phyloP scores from a whole-genome alignment of 2,113 vertebrate genomes.

The Menura novaehollandiae region DNA sequence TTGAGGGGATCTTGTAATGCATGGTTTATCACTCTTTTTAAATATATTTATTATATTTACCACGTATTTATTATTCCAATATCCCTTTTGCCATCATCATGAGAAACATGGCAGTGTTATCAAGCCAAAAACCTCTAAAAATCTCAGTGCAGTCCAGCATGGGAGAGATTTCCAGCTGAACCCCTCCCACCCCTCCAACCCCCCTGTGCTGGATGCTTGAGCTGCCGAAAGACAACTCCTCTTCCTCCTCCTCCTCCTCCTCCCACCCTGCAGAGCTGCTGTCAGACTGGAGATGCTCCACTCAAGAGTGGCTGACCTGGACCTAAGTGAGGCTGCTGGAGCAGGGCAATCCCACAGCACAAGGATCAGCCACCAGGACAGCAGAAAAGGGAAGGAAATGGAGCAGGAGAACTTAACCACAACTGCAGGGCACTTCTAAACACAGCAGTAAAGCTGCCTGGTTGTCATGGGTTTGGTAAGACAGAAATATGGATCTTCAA shows the following conservation, averaged over 20 bases:
- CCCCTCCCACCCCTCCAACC: not conserved
- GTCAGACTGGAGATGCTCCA: not conserved
- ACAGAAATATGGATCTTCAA: not conserved
- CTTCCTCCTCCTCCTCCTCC: not conserved
- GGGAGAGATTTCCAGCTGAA: not conserved
- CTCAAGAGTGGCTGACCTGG: not conserved
- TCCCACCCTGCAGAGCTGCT: not conserved
- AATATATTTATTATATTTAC: not conserved
- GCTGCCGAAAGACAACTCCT: not conserved
- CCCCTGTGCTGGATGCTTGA: not conserved
- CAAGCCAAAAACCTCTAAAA: not conserved
- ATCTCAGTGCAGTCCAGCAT: not conserved
- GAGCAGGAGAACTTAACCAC: not conserved
- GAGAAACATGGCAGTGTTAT: not conserved
- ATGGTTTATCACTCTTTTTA: not conserved
- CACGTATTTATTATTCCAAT: not conserved
- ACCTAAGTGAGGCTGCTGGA: not conserved
- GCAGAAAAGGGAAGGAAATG: not conserved
- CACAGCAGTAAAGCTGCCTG: not conserved
- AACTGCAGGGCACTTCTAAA: fast-evolving
- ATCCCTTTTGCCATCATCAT: fast-evolving
- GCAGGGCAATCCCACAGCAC: fast-evolving
- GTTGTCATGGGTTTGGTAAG: not conserved
- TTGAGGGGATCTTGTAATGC: not conserved
- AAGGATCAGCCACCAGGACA: not conserved